Percentiles rank a stretch among this genome's conserved stretches.
phyloP scores from a whole-genome alignment of 1,140 invertebrate genomes.

The Globodera ellingtonae region DNA sequence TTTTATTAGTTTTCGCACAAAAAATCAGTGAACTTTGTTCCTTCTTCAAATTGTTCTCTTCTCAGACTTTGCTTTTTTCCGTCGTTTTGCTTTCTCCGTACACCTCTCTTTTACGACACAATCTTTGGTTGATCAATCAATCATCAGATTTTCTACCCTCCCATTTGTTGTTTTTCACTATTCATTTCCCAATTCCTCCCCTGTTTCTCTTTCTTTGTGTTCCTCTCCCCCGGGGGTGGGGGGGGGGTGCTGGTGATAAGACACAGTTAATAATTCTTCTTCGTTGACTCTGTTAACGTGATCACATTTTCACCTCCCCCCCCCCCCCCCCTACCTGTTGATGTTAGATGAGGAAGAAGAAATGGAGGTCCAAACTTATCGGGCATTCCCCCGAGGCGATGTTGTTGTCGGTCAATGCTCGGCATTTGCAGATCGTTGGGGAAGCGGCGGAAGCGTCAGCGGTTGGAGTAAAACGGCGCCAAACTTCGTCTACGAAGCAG shows the following conservation, averaged over 20 bases:
- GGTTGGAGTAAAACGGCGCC: background rate
- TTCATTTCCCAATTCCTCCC: background rate
- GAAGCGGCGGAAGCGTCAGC: background rate
- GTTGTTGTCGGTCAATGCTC: background rate
- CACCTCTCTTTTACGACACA: background rate
- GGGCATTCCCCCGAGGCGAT: background rate
- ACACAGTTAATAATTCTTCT: background rate
- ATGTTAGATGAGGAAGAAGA: background rate
- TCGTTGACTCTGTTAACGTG: background rate
- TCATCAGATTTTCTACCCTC: background rate
- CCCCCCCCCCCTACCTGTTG: background rate
- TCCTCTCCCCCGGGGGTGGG: background rate
- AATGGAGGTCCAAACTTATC: background rate
- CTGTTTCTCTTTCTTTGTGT: background rate
- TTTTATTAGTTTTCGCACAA: background rate
- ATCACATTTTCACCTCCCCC: background rate
- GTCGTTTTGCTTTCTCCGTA: background rate
- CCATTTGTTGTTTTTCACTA: background rate
- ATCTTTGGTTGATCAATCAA: conserved; percentile 2
- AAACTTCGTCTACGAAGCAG: background rate
- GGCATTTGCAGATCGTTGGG: background rate
- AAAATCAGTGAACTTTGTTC: background rate
- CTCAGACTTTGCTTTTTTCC: no score
- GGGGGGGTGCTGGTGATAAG: background rate
- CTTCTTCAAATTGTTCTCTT: background rate